These are phyloP conservation scores for Sialis fuliginosa DNA, from an alignment of 2,888 invertebrate species.

Conservation along the genomic window DNA sequence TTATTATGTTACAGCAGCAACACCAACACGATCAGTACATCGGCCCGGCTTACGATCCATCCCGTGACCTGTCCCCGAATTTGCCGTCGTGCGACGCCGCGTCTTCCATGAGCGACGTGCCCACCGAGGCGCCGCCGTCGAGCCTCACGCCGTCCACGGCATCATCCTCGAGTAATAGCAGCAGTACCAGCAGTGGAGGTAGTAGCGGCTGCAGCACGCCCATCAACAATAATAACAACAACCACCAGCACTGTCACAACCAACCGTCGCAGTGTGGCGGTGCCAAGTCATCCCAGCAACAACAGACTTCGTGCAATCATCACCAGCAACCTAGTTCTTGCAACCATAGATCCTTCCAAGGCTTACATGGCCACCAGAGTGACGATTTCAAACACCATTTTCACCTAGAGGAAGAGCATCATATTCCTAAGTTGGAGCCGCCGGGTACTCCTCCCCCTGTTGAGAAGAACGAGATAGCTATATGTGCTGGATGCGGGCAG, in stretches of 20 bases:
- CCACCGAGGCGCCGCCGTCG: slow-evolving; percentile 34
- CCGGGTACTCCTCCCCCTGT: slow-evolving; percentile 25
- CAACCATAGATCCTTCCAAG: no score
- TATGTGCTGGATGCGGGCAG: slow-evolving; percentile 77
- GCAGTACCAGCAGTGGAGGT: slow-evolving; percentile 23
- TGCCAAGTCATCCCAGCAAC: neutral
- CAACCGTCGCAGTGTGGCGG: slow-evolving; percentile 19
- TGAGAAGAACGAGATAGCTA: slow-evolving; percentile 26
- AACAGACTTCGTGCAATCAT: no score
- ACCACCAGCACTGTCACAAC: slow-evolving; percentile 15
- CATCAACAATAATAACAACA: slow-evolving; percentile 33
- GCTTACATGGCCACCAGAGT: no score
- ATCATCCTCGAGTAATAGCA: slow-evolving; percentile 6
- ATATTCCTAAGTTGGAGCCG: slow-evolving; percentile 23
- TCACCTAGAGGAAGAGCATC: slow-evolving; percentile 8
- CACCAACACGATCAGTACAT: slow-evolving; percentile 47
- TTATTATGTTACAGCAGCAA: slow-evolving; percentile 33
- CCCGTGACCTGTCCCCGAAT: slow-evolving; percentile 54
- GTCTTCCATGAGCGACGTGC: slow-evolving; percentile 35
- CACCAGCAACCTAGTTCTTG: no score
- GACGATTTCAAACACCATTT: no score
- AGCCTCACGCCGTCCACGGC: slow-evolving; percentile 23
- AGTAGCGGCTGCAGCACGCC: slow-evolving; percentile 40
- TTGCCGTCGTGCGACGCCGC: slow-evolving; percentile 40
- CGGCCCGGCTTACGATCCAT: slow-evolving; percentile 50